phyloP scores from a whole-genome alignment of 2,797 vertebrate genomes.

The Channa striata region DNA sequence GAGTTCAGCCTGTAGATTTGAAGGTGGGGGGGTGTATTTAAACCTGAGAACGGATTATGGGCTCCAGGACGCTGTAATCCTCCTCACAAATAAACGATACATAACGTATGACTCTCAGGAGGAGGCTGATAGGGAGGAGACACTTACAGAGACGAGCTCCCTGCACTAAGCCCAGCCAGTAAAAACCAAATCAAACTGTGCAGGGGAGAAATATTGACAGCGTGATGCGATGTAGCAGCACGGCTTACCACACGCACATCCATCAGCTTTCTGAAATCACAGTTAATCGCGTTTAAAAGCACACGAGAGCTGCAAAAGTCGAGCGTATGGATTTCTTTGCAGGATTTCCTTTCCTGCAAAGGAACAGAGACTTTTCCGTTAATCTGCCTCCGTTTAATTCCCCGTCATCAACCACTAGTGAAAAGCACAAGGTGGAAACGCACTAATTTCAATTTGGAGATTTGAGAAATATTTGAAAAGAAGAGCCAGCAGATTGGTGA shows the following conservation, averaged over 20 bases:
- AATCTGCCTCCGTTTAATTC: not conserved
- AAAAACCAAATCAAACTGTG: slow-evolving; percentile 4
- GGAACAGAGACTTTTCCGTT: not conserved
- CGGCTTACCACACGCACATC: slow-evolving; percentile 35
- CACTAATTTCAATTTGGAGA: slow-evolving; percentile 13
- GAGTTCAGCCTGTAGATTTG: slow-evolving; percentile 87
- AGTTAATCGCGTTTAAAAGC: slow-evolving; percentile 8
- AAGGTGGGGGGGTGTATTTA: slow-evolving; percentile 84
- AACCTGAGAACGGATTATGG: slow-evolving; percentile 86
- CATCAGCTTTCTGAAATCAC: slow-evolving; percentile 17
- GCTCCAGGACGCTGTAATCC: slow-evolving; percentile 68
- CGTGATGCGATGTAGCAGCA: slow-evolving; percentile 16
- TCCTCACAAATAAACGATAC: slow-evolving; percentile 73
- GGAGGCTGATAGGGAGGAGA: slow-evolving; percentile 44
- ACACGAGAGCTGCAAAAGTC: not conserved
- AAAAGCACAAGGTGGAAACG: not conserved
- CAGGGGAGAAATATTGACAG: slow-evolving; percentile 15
- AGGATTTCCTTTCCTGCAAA: not conserved
- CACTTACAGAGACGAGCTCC: slow-evolving; percentile 12
- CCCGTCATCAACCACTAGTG: not conserved
- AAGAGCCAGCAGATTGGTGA: not conserved
- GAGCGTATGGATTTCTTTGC: no score
- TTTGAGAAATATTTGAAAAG: not conserved
- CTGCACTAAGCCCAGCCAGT: slow-evolving; percentile 10
- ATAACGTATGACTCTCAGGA: slow-evolving; percentile 64